Base-by-base conservation (phyloP, 2,888 invertebrate species). In the Trissolcus brochymenae region DNA sequence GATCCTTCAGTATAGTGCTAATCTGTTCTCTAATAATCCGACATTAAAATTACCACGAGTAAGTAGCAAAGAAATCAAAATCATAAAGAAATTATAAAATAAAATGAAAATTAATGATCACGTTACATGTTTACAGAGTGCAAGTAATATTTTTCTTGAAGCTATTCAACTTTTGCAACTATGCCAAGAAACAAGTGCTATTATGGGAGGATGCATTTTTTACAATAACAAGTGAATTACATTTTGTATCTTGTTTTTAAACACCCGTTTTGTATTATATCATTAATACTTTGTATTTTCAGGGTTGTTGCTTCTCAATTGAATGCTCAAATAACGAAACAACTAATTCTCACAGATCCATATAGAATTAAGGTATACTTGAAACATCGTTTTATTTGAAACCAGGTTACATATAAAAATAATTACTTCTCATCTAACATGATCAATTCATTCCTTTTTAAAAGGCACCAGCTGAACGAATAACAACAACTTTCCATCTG, bases 101-200 rank as follows among this genome's bases (percentile, higher is more conserved):
- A 16, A 46, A 0, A 2, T 14, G 6, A 6, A 46, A 16, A 14
- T 46, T 46, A 14, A 46, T 16, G 1, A 46, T 46, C 4, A 14
- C 4, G 46, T 50, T 53, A 35, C 35, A 13, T 14, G 41, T 62
- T 64, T 50, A 50, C 90, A 96, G 96, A 96, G 95, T 88, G 95
- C 95, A 40, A 95, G 95, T 82, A 95, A 94, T 80, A 93, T 97
- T 76, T 97, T 95, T 88, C 91, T 96, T 88, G 95, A 96, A 90
- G 94, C 96, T 0, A 94, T 95, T 90, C 95, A 96, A 88, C 93
- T 96, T 71, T 90, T 98, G 76, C 95, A 97, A 84, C 93, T 94
- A 81, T 96, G 96, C 85, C 94, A 96, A 87, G 93, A 93, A 86
- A 93, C 93, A 64, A 92, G 92, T 81, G 94, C 95, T 40, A 94